Percentiles rank a stretch among this genome's conserved stretches.
phyloP scores from a whole-genome alignment of 2,797 vertebrate genomes.

The Otolemur crassicaudatus region DNA sequence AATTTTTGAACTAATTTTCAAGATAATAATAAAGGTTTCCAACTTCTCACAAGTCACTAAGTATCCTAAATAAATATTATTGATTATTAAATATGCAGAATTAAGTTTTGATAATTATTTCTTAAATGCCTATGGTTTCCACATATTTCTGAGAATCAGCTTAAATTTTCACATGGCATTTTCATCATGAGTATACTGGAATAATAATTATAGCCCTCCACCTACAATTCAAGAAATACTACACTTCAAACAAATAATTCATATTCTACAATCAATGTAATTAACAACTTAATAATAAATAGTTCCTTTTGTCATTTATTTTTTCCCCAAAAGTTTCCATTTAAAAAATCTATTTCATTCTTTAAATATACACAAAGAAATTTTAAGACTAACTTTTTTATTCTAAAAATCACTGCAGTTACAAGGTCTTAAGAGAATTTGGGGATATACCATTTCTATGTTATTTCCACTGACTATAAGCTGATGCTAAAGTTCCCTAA shows the following conservation, averaged over 20 bases:
- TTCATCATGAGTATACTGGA: neutral
- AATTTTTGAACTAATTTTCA: conserved; percentile 15
- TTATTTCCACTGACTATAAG: conserved; percentile 65
- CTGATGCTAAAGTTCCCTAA: neutral
- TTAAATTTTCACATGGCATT: conserved; percentile 49
- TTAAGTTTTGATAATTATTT: conserved; percentile 41
- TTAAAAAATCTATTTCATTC: conserved; percentile 2
- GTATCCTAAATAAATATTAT: conserved; percentile 30
- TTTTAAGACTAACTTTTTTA: conserved; percentile 53
- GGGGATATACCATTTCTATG: conserved; percentile 79
- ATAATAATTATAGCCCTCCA: conserved; percentile 40
- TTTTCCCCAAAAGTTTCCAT: conserved; percentile 20
- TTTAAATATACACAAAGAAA: conserved; percentile 43
- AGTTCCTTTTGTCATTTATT: conserved; percentile 27
- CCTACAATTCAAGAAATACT: conserved; percentile 6
- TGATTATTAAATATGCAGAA: conserved; percentile 52
- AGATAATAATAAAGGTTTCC: conserved; percentile 36
- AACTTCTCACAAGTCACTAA: conserved; percentile 43
- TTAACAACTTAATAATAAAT: conserved; percentile 50
- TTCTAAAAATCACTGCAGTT: conserved; percentile 83
- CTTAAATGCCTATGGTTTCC: neutral
- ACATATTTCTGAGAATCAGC: conserved; percentile 49
- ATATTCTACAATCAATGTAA: conserved; percentile 23
- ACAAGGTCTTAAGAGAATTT: conserved; percentile 80
- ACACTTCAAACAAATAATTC: neutral